Conservation (phyloP, 2,888 invertebrate species). For the Pogonocherus hispidulus region DNA sequence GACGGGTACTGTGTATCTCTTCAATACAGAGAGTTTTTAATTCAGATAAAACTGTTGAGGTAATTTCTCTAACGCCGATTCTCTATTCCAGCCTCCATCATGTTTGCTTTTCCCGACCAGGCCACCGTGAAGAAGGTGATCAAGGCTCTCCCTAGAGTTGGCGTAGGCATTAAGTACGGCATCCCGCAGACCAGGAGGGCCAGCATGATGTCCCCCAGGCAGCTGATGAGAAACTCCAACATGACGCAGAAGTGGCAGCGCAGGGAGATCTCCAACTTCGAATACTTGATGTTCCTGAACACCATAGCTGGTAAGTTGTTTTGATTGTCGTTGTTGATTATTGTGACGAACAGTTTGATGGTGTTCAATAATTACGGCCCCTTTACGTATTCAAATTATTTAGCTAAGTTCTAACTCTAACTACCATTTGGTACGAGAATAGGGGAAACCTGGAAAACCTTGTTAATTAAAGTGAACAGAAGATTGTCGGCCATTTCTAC, state of each 20-base stretch:
- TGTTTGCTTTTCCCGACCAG: constrained; percentile 98
- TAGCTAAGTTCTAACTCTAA: too few relatives aligned
- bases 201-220: constrained; percentile 98
- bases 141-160: constrained; percentile 96
- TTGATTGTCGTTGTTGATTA: too few relatives aligned
- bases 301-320: constrained; percentile 91
- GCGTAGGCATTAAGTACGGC: constrained; percentile 99
- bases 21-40: neutral
- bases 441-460: too few relatives aligned
- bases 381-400: too few relatives aligned
- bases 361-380: too few relatives aligned
- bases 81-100: constrained; percentile 86
- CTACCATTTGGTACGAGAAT: too few relatives aligned
- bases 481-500: too few relatives aligned
- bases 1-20: too few relatives aligned
- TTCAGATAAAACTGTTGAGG: neutral
- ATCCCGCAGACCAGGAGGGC: constrained; percentile 97
- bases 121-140: constrained; percentile 98
- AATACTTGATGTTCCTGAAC: constrained; percentile 99
- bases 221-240: constrained; percentile 98
- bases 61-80: too few relatives aligned
- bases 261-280: constrained; percentile 99
- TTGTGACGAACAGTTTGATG: too few relatives aligned
- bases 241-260: constrained; percentile 99
- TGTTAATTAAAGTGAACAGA: too few relatives aligned